phyloP scores from a whole-genome alignment of 2,113 vertebrate genomes.

The Nothocercus julius region DNA sequence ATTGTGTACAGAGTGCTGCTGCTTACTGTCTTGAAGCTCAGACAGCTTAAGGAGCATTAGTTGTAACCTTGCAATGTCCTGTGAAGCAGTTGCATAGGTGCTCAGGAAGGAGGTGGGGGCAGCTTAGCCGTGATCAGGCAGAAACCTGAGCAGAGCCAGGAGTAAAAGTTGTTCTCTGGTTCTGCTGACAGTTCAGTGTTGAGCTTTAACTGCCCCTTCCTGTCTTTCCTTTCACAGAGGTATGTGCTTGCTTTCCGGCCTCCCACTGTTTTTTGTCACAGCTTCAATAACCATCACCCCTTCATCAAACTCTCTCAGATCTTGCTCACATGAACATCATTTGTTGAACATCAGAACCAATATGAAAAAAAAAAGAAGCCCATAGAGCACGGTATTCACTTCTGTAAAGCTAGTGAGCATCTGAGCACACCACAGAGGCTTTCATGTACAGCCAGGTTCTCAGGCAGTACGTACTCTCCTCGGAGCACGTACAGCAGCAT shows the following conservation, averaged over 20 bases:
- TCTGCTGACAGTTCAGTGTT: neutral
- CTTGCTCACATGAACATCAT: neutral
- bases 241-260: rapidly evolving
- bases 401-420: neutral
- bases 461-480: neutral
- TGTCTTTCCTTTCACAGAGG: neutral
- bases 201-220: neutral
- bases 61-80: neutral
- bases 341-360: neutral
- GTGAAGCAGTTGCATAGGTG: neutral
- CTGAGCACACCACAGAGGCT: neutral
- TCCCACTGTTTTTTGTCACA: neutral
- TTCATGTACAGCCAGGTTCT: neutral
- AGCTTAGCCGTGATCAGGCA: neutral
- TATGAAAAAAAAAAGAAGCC: neutral
- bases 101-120: neutral
- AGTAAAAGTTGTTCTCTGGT: neutral
- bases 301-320: neutral
- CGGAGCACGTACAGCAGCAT: neutral
- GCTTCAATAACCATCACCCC: neutral
- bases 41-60: neutral
- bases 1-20: neutral
- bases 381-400: neutral
- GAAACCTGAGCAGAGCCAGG: neutral
- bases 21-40: neutral